A percentile compares a stretch with the other conserved stretches of the same genome.
These are phyloP conservation scores for Chorisops tibialis DNA, from an alignment of 2,888 invertebrate genomes.

Conservation along the genomic window DNA sequence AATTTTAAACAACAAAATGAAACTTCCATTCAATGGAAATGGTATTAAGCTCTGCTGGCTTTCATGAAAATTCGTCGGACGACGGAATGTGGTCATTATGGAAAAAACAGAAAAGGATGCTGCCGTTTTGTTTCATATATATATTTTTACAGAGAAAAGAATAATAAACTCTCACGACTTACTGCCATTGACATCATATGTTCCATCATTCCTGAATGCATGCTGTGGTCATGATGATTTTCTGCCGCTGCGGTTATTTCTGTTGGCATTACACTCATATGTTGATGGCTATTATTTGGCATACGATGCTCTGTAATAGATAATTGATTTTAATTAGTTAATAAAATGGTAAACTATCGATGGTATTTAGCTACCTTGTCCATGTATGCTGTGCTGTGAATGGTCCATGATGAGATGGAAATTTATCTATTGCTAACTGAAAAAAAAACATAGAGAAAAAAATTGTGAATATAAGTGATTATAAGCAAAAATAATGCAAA, in stretches of 20 bases:
- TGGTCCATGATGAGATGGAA: conserved; percentile 43
- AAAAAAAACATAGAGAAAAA: neutral
- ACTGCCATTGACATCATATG: conserved; percentile 53
- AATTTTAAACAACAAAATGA: too few relatives aligned
- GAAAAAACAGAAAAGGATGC: too few relatives aligned
- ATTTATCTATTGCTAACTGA: neutral
- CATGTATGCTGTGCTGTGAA: conserved; percentile 44
- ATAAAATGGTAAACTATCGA: too few relatives aligned
- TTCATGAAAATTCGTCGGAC: too few relatives aligned
- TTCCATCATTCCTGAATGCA: conserved; percentile 37
- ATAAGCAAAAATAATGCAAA: too few relatives aligned
- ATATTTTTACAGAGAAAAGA: too few relatives aligned
- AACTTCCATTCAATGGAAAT: too few relatives aligned
- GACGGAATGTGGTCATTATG: too few relatives aligned
- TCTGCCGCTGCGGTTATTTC: neutral
- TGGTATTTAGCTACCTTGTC: conserved; percentile 40
- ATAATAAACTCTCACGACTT: conserved; percentile 35
- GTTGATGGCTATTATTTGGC: conserved; percentile 15
- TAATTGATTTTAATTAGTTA: neutral
- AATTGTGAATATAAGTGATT: too few relatives aligned
- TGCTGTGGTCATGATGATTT: conserved; percentile 4
- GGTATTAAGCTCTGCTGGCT: too few relatives aligned
- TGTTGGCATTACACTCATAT: neutral
- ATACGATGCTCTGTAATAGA: conserved; percentile 13
- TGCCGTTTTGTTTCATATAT: too few relatives aligned